These are phyloP conservation scores for Anguilla japonica DNA, from an alignment of 2,113 vertebrate species.

Conservation along the genomic window DNA sequence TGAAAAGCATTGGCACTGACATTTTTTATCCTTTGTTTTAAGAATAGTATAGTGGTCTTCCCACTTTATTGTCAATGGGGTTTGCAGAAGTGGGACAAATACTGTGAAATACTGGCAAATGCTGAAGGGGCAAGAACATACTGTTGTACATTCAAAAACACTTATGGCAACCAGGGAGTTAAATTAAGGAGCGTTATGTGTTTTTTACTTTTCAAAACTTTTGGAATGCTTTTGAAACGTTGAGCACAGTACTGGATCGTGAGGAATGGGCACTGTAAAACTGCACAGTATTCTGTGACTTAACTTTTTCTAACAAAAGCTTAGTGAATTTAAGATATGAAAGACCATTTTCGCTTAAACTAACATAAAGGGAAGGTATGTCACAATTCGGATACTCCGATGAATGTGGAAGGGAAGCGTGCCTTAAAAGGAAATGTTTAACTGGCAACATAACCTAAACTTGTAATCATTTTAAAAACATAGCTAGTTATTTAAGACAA, in stretches of 20 bases:
- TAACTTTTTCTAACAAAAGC: background rate
- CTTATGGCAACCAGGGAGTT: slow-evolving; percentile 51
- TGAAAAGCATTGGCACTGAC: slow-evolving; percentile 45
- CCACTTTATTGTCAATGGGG: slow-evolving; percentile 31
- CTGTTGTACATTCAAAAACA: slow-evolving; percentile 19
- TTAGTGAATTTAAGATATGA: background rate
- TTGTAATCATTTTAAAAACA: too few relatives aligned
- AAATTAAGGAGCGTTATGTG: slow-evolving; percentile 58
- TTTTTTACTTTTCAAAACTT: slow-evolving; percentile 56
- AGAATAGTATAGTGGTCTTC: slow-evolving; percentile 31
- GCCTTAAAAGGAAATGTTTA: background rate
- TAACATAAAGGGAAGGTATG: background rate
- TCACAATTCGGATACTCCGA: background rate
- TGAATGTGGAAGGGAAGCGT: background rate
- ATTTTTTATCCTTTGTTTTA: slow-evolving; percentile 31
- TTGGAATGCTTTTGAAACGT: slow-evolving; percentile 76
- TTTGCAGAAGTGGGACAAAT: slow-evolving; percentile 2
- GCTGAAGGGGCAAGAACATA: slow-evolving; percentile 17
- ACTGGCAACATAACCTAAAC: background rate
- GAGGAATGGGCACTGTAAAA: slow-evolving; percentile 50
- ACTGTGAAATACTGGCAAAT: slow-evolving; percentile 4
- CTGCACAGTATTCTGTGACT: background rate
- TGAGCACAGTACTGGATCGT: slow-evolving; percentile 55
- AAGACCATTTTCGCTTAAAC: background rate
- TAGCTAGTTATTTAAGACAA: background rate